Evolutionary conservation across 2,888 invertebrate species (phyloP).

Genomic region (Ennomos erosarius): DNA sequence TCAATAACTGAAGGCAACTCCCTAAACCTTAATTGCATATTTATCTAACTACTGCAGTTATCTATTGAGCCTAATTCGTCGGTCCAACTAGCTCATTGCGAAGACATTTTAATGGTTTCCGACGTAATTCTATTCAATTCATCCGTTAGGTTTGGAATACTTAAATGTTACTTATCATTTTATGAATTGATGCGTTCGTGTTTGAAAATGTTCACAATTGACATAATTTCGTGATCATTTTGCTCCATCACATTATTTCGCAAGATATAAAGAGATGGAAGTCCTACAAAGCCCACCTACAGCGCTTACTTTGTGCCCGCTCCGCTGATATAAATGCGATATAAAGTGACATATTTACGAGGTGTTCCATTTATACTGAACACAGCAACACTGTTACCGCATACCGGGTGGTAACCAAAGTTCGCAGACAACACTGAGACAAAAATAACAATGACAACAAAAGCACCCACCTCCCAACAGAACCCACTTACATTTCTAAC

Average conservation of each 20-base stretch:
- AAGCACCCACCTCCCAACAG: slow-evolving; percentile 4
- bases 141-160: slow-evolving; percentile 18
- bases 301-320: too few species aligned
- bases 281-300: too few species aligned
- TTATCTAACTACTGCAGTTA: slow-evolving; percentile 75
- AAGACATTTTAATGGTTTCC: slow-evolving; percentile 56
- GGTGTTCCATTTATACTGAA: too few species aligned
- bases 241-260: neutral
- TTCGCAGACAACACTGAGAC: too few species aligned
- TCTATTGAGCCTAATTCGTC: slow-evolving; percentile 68
- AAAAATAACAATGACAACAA: neutral
- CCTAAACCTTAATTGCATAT: slow-evolving; percentile 69
- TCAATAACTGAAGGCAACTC: slow-evolving; percentile 39
- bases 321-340: too few species aligned
- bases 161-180: slow-evolving; percentile 16
- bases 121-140: slow-evolving; percentile 33
- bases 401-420: too few species aligned
- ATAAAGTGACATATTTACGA: too few species aligned
- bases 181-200: slow-evolving; percentile 17
- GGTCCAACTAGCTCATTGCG: slow-evolving; percentile 48
- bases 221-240: slow-evolving; percentile 5
- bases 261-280: too few species aligned
- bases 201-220: slow-evolving; percentile 15
- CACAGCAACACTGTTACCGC: too few species aligned
- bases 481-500: slow-evolving; percentile 12